phyloP scores from a whole-genome alignment of 1,140 invertebrate species.

The Pseudomyrmex pallidus region DNA sequence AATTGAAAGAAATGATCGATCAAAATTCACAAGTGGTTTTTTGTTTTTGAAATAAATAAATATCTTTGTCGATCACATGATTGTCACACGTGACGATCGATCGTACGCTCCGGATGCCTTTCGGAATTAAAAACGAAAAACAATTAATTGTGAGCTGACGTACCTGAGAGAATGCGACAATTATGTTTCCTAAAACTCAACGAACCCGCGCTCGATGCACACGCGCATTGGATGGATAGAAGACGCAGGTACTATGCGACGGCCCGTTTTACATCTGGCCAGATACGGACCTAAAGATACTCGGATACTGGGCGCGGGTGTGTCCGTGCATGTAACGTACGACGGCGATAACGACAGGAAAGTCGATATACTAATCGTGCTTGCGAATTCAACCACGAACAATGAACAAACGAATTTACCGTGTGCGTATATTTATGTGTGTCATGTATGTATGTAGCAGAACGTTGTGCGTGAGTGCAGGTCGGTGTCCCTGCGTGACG shows the following conservation, averaged over 20 bases:
- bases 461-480: conserved; percentile 37
- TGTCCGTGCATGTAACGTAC: conserved; percentile 63
- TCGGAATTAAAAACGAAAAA: conserved; percentile 48
- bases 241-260: conserved; percentile 69
- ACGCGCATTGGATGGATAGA: conserved; percentile 72
- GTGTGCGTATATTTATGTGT: conserved; percentile 45
- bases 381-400: conserved; percentile 62
- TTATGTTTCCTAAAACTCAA: conserved; percentile 74
- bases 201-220: conserved; percentile 65
- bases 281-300: conserved; percentile 61
- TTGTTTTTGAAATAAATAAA: too few species aligned
- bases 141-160: conserved; percentile 52
- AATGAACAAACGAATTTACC: conserved; percentile 64
- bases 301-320: conserved; percentile 59
- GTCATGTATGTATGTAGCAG: background rate
- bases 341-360: conserved; percentile 38
- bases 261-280: conserved; percentile 63
- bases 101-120: conserved; percentile 26
- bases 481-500: conserved; percentile 46
- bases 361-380: conserved; percentile 55
- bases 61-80: background rate
- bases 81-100: conserved; percentile 32
- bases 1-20: background rate
- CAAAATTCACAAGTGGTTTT: background rate
- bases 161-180: conserved; percentile 73